Evolutionary conservation across 1,140 invertebrate genomes (phyloP).

Genomic region (Drosophila burlai): DNA sequence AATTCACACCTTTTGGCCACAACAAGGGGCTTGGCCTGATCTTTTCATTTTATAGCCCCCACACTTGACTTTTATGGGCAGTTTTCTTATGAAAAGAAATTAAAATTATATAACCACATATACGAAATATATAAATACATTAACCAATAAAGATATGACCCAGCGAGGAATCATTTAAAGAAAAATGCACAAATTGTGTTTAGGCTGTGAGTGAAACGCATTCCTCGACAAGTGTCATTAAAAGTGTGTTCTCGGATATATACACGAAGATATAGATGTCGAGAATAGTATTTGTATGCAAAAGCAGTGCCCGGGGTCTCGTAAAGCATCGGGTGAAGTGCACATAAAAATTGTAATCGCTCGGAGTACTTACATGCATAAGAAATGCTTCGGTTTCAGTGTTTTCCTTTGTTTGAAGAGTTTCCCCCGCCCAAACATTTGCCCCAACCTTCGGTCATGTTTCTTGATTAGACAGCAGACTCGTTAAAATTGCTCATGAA

Average conservation of each 20-base stretch:
- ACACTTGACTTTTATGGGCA: constrained; percentile 69
- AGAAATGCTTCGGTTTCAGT: constrained; percentile 44
- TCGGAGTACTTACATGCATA: constrained; percentile 66
- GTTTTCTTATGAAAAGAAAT: constrained; percentile 76
- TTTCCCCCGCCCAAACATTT: constrained; percentile 2
- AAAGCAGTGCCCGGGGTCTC: constrained; percentile 64
- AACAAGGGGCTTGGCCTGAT: constrained; percentile 59
- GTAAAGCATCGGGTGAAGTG: constrained; percentile 67
- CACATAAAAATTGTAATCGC: constrained; percentile 77
- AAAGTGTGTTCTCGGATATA: constrained; percentile 44
- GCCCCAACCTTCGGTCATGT: constrained; percentile 15
- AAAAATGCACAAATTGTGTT: constrained; percentile 75
- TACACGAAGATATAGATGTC: constrained; percentile 5
- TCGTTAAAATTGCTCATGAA: constrained; percentile 74
- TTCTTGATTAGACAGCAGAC: constrained; percentile 46
- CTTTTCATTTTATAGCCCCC: constrained; percentile 58
- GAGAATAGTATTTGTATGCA: constrained; percentile 64
- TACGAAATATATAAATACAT: constrained; percentile 56
- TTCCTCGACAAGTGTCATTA: constrained; percentile 72
- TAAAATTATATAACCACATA: constrained; percentile 68
- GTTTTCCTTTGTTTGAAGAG: constrained; percentile 17
- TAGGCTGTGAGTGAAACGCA: constrained; percentile 23
- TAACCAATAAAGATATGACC: constrained; percentile 78
- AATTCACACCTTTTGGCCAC: constrained; percentile 82
- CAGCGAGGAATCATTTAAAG: constrained; percentile 60